Evolutionary conservation across 2,888 invertebrate genomes (phyloP).

Genomic region (Panopea generosa): DNA sequence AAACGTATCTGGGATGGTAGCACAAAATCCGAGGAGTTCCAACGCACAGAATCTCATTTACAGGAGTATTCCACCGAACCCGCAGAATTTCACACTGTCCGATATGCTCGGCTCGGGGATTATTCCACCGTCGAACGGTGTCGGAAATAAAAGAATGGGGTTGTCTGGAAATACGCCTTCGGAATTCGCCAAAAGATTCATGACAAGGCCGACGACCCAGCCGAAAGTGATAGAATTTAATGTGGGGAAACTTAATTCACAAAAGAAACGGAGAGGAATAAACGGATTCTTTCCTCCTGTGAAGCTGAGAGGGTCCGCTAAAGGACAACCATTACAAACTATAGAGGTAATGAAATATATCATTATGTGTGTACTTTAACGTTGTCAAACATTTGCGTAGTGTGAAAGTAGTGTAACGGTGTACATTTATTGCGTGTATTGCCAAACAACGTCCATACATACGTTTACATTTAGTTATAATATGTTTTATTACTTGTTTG

Average conservation of each 20-base stretch:
- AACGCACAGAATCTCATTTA: constrained; percentile 57
- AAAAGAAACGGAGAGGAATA: constrained; percentile 62
- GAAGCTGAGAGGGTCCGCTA: constrained; percentile 64
- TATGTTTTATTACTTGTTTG: too few species aligned
- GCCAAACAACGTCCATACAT: too few species aligned
- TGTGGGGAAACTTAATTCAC: constrained; percentile 52
- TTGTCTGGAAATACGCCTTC: constrained; percentile 69
- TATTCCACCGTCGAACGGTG: constrained; percentile 39
- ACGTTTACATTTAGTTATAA: too few species aligned
- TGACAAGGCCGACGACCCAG: constrained; percentile 71
- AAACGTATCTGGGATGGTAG: constrained; percentile 20
- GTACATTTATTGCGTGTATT: too few species aligned
- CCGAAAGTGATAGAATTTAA: constrained; percentile 76
- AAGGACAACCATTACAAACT: constrained; percentile 10
- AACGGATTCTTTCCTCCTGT: constrained; percentile 76
- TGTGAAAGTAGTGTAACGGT: too few species aligned
- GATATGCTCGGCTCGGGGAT: constrained; percentile 63
- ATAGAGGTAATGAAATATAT: constrained; percentile 21
- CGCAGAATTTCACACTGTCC: constrained; percentile 67
- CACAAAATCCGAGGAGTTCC: constrained; percentile 25
- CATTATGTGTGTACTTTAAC: too few species aligned
- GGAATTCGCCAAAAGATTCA: constrained; percentile 74
- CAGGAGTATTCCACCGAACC: constrained; percentile 72
- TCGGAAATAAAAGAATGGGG: constrained; percentile 60
- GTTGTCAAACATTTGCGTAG: too few species aligned